Conservation (phyloP, 2,888 invertebrate species). For the Meta bourneti region DNA sequence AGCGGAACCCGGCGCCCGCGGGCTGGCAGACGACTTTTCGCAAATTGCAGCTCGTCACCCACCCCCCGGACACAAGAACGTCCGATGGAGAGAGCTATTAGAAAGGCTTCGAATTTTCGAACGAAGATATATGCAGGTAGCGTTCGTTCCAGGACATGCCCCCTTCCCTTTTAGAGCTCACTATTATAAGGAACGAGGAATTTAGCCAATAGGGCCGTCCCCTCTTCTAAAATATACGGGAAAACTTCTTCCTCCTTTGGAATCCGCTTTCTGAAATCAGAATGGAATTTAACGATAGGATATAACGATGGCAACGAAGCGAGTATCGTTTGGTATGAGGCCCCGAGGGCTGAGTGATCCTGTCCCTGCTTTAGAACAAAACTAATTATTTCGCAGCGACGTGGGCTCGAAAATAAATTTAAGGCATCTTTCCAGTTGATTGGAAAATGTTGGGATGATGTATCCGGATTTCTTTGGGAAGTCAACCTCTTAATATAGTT, state of each 20-base stretch:
- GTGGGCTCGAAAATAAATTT: constrained; percentile 55
- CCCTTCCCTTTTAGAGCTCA: neutral
- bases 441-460: constrained; percentile 25
- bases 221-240: neutral
- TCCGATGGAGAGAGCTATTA: constrained; percentile 59
- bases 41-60: constrained; percentile 65
- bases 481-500: constrained; percentile 14
- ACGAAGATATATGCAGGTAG: constrained; percentile 64
- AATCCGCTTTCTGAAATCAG: neutral
- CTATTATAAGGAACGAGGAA: constrained; percentile 47
- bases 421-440: constrained; percentile 53
- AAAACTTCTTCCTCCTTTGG: constrained; percentile 39
- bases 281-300: constrained; percentile 58
- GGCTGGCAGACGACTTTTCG: constrained; percentile 69
- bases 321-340: constrained; percentile 48
- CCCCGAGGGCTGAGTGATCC: neutral
- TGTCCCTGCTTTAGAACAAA: constrained; percentile 32
- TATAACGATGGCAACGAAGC: constrained; percentile 40
- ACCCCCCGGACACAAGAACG: constrained; percentile 59
- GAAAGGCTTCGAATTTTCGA: constrained; percentile 55
- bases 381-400: constrained; percentile 45
- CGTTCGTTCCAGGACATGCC: neutral
- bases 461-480: constrained; percentile 14
- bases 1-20: constrained; percentile 62
- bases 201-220: constrained; percentile 52